phyloP scores from a whole-genome alignment of 2,113 vertebrate genomes.

The Indicator indicator region DNA sequence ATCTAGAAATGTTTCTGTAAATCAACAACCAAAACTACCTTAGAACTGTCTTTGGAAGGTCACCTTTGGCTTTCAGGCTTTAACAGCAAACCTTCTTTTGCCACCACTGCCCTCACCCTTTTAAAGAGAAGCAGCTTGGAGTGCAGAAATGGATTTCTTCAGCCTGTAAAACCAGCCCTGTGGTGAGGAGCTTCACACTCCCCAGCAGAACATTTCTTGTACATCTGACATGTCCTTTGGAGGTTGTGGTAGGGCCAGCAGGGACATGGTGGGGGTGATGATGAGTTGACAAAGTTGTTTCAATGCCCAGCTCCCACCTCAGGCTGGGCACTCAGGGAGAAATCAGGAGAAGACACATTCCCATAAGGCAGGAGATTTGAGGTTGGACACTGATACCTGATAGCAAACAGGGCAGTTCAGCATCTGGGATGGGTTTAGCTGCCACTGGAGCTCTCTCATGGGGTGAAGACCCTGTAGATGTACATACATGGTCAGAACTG shows the following conservation, averaged over 20 bases:
- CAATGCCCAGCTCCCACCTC: not conserved
- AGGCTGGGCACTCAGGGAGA: accelerated
- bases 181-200: not conserved
- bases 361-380: not conserved
- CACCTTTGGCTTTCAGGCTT: not conserved
- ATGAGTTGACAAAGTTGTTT: not conserved
- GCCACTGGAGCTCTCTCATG: accelerated
- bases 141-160: not conserved
- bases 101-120: not conserved
- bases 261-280: accelerated
- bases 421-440: accelerated
- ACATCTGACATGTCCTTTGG: not conserved
- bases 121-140: not conserved
- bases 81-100: not conserved
- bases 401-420: accelerated
- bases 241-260: not conserved
- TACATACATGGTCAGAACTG: accelerated
- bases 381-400: not conserved
- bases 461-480: not conserved
- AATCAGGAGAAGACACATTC: not conserved
- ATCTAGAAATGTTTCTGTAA: not conserved
- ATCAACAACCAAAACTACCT: not conserved
- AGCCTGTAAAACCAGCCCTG: not conserved
- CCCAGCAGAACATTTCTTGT: not conserved
- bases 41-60: not conserved